Percentiles rank a stretch among this genome's conserved stretches.
Conservation (phyloP, 2,888 invertebrate species). For the Hartigia nigra region DNA sequence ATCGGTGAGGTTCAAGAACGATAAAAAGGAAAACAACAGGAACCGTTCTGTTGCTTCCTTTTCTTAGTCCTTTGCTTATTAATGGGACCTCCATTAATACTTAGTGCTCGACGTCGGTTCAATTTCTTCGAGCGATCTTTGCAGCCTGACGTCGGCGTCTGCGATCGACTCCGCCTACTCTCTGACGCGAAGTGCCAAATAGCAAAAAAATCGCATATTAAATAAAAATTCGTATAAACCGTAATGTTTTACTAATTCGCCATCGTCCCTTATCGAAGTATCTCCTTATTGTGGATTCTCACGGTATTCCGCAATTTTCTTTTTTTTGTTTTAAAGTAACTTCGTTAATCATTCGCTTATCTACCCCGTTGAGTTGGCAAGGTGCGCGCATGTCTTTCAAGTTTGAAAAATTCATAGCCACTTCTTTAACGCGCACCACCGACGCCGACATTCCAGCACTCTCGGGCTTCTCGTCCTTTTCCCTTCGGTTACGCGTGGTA, state of each 20-base stretch:
- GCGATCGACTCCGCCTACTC: neutral
- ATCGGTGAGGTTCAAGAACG: neutral
- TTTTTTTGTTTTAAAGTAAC: neutral
- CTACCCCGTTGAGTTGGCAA: neutral
- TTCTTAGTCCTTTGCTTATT: neutral
- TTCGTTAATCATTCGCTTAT: neutral
- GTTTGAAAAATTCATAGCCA: neutral
- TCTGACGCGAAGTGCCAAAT: neutral
- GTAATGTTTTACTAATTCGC: neutral
- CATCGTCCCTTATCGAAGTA: neutral
- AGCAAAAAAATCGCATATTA: neutral
- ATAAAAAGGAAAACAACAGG: constrained; percentile 13
- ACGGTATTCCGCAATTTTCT: neutral
- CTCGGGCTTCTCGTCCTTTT: neutral
- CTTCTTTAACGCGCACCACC: neutral
- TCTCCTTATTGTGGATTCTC: neutral
- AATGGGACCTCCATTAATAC: neutral
- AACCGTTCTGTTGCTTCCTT: too few species aligned
- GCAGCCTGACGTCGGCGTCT: neutral
- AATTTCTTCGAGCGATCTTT: neutral
- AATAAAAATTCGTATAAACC: neutral
- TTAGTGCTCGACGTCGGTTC: neutral
- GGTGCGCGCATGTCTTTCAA: neutral
- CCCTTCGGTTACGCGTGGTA: neutral
- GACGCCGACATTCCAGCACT: neutral